Evolutionary conservation across 2,797 vertebrate species (phyloP).

Genomic region (Gallinago solitaria): DNA sequence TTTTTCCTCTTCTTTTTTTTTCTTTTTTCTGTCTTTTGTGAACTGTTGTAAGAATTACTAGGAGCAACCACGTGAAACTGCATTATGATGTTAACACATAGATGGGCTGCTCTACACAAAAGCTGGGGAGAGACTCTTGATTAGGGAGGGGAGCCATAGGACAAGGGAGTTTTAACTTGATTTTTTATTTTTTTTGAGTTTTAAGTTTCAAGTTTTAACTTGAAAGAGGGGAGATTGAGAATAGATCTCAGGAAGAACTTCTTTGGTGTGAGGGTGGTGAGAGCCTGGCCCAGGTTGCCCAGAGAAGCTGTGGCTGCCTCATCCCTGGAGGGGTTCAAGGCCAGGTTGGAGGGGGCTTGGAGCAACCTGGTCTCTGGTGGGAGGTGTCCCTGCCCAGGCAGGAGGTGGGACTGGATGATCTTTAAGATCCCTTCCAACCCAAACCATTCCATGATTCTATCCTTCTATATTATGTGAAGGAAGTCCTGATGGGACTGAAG

Average conservation of each 20-base stretch:
- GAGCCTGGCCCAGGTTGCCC: background rate
- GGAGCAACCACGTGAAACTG: background rate
- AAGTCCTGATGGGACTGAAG: background rate
- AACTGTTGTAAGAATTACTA: background rate
- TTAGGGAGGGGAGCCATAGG: background rate
- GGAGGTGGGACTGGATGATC: background rate
- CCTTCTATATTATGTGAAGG: background rate
- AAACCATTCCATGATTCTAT: background rate
- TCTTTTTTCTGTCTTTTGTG: rapidly evolving
- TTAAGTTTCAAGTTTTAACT: background rate
- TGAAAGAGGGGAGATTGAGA: background rate
- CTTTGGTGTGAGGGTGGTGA: background rate
- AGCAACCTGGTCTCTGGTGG: background rate
- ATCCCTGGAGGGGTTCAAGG: background rate
- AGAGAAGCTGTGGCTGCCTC: background rate
- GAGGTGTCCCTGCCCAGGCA: background rate
- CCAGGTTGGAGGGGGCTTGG: background rate
- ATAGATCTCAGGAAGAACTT: background rate
- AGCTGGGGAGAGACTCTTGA: background rate
- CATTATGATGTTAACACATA: background rate
- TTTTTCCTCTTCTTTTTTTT: rapidly evolving
- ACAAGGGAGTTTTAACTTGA: too few species aligned
- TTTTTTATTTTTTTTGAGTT: too few species aligned
- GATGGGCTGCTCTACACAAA: background rate
- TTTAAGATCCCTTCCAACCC: background rate